A percentile compares a stretch with the other conserved stretches of the same genome.
Evolutionary conservation across 2,113 vertebrate genomes (phyloP).

Genomic region (Mystacornis crossleyi): DNA sequence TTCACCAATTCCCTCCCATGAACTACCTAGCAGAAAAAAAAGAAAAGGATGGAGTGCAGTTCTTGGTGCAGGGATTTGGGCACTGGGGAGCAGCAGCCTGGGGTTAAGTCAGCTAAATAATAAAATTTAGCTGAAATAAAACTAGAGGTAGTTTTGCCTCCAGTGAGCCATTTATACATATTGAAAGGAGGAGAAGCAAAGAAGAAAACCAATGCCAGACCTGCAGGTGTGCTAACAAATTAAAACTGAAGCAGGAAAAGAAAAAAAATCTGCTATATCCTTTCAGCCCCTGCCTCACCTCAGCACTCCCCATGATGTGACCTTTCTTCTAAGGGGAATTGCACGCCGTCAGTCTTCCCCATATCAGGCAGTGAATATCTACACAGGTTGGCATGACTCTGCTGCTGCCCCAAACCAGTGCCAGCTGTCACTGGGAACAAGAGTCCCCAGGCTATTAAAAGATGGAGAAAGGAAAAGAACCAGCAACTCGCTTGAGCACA

Average conservation of each 20-base stretch:
- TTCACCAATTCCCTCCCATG: not conserved
- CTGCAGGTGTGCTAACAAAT: slow-evolving; percentile 57
- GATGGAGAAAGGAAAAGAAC: not conserved
- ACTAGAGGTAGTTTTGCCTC: not conserved
- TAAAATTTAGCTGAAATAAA: no score
- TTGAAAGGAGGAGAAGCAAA: not conserved
- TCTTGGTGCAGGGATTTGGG: not conserved
- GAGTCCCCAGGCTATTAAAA: not conserved
- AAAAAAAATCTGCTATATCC: not conserved
- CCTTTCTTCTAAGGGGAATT: not conserved
- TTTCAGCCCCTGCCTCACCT: slow-evolving; percentile 23
- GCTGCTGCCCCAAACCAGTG: not conserved
- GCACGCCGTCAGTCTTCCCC: not conserved
- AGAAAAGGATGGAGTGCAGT: not conserved
- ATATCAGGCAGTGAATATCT: not conserved
- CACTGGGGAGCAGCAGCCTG: not conserved
- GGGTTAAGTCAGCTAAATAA: slow-evolving; percentile 1
- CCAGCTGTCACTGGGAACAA: not conserved
- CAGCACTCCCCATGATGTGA: not conserved
- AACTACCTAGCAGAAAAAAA: not conserved
- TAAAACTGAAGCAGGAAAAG: slow-evolving; percentile 2
- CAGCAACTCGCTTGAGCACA: not conserved
- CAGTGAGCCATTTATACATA: not conserved
- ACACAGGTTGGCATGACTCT: not conserved
- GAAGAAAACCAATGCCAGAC: slow-evolving; percentile 14